These are phyloP conservation scores for Homalodisca vitripennis DNA, from an alignment of 1,140 invertebrate species.

Conservation along the genomic window DNA sequence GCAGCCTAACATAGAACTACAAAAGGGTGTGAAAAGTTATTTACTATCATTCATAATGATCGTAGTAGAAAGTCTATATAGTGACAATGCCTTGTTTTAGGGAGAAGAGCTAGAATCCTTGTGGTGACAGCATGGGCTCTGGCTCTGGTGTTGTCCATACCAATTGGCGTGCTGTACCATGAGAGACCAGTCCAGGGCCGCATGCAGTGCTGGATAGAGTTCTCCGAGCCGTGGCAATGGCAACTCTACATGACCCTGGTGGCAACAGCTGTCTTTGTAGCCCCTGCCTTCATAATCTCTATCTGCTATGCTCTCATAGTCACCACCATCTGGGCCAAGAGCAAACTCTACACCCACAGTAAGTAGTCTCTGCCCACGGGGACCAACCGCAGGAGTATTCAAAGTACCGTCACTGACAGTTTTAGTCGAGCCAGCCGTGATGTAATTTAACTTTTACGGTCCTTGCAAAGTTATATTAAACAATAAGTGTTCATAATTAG, in stretches of 20 bases:
- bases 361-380: constrained; percentile 20
- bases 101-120: constrained; percentile 76
- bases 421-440: no score
- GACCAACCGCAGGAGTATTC: background rate
- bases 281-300: constrained; percentile 87
- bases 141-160: constrained; percentile 79
- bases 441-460: no score
- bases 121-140: constrained; percentile 79
- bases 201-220: constrained; percentile 89
- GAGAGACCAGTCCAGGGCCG: constrained; percentile 72
- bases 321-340: constrained; percentile 88
- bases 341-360: constrained; percentile 53
- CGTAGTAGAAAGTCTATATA: no score
- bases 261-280: constrained; percentile 77
- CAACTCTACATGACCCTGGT: constrained; percentile 87
- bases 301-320: constrained; percentile 91
- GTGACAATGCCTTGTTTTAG: constrained; percentile 37
- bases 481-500: no score
- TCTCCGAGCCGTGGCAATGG: constrained; percentile 74
- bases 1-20: no score
- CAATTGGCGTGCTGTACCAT: constrained; percentile 79
- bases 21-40: no score
- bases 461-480: no score
- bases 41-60: no score
- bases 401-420: no score